Percentiles rank a stretch among this genome's conserved stretches.
These are phyloP conservation scores for Whitmania pigra DNA, from an alignment of 1,140 invertebrate genomes.

Conservation along the genomic window DNA sequence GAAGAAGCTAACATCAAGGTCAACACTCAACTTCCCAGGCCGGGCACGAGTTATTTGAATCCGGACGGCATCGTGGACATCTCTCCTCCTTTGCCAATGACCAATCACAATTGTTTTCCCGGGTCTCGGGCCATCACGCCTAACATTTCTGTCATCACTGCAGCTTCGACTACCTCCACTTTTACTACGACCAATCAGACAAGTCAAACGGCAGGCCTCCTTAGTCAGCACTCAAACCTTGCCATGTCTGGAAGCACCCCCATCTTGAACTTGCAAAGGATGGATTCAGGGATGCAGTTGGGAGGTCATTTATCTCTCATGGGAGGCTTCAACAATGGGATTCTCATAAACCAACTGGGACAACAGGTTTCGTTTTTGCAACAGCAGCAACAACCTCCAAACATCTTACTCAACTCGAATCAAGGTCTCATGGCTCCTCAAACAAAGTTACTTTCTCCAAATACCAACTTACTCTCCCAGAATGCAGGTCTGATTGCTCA, in stretches of 20 bases:
- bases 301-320: background rate
- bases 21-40: background rate
- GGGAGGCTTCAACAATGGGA: constrained; percentile 7
- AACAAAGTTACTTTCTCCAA: constrained; percentile 1
- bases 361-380: background rate
- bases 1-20: background rate
- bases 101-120: background rate
- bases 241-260: background rate
- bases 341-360: constrained; percentile 6
- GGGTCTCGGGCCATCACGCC: background rate
- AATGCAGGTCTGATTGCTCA: background rate
- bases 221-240: background rate
- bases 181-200: background rate
- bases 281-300: constrained; percentile 3
- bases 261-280: constrained; percentile 2
- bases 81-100: background rate
- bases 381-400: background rate
- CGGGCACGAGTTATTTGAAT: background rate
- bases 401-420: background rate
- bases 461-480: background rate
- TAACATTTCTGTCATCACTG: background rate
- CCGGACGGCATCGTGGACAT: background rate
- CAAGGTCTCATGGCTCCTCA: background rate
- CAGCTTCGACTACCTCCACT: background rate
- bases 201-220: background rate